Percentiles rank a stretch among this genome's conserved stretches.
Evolutionary conservation across 2,797 vertebrate species (phyloP).

Genomic region (Euphonia xanthogaster): DNA sequence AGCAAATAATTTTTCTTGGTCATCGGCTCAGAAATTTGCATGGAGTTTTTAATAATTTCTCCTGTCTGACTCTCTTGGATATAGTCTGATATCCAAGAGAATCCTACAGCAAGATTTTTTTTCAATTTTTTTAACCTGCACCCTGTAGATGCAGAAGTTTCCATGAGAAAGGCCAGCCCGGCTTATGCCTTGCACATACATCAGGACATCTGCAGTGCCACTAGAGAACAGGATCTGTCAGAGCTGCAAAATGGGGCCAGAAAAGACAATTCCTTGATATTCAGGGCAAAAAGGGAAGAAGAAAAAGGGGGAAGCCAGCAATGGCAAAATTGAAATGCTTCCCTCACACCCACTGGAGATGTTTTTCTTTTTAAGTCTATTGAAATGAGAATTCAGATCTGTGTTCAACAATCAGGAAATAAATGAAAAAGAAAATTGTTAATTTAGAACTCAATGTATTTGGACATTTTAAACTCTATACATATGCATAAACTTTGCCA

Average conservation of each 20-base stretch:
- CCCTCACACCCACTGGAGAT: accelerated
- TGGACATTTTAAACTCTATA: background rate
- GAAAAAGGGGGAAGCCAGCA: background rate
- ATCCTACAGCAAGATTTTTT: background rate
- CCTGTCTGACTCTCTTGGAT: background rate
- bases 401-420: background rate
- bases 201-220: background rate
- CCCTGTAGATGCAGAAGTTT: background rate
- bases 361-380: background rate
- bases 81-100: background rate
- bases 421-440: background rate
- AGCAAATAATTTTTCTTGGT: background rate
- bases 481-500: background rate
- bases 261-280: background rate
- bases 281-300: background rate
- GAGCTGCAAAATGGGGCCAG: background rate
- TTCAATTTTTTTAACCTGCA: background rate
- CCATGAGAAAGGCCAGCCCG: background rate
- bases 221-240: background rate
- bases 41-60: background rate
- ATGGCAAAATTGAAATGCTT: background rate
- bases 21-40: background rate
- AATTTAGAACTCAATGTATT: background rate
- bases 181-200: background rate
- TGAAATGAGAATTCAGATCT: background rate